phyloP scores from a whole-genome alignment of 2,113 vertebrate species.

The Triplophysa dalaica region DNA sequence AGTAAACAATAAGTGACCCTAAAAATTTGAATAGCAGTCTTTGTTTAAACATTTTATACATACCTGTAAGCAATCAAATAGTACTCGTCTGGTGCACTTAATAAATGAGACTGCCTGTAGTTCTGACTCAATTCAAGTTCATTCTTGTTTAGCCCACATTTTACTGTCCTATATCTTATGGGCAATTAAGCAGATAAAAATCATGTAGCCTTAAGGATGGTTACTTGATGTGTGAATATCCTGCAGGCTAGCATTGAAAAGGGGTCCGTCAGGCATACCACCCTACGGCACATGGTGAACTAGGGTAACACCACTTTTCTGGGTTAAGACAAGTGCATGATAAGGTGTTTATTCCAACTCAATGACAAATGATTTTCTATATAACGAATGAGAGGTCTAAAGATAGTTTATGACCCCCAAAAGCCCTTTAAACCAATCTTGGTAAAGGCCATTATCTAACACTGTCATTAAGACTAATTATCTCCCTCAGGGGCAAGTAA shows the following conservation, averaged over 20 bases:
- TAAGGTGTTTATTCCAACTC: background rate
- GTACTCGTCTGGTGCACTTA: background rate
- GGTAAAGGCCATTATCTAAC: slow-evolving; percentile 29
- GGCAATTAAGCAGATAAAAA: slow-evolving; percentile 45
- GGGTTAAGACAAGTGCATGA: background rate
- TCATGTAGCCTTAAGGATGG: slow-evolving; percentile 34
- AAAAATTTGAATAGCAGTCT: no score
- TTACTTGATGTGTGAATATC: slow-evolving; percentile 14
- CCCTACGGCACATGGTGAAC: background rate
- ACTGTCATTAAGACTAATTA: slow-evolving; percentile 48
- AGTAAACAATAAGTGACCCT: no score
- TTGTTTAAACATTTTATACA: no score
- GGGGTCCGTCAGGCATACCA: slow-evolving; percentile 5
- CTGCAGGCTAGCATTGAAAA: slow-evolving; percentile 21
- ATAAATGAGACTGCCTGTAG: background rate
- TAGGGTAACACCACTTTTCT: slow-evolving; percentile 11
- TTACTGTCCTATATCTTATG: slow-evolving; percentile 49
- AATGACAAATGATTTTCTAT: background rate
- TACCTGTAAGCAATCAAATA: no score
- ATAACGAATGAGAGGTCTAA: background rate
- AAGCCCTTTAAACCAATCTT: slow-evolving; percentile 10
- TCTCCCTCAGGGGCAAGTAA: slow-evolving; percentile 15
- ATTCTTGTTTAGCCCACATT: slow-evolving; percentile 27
- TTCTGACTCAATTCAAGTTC: background rate
- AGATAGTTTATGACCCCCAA: background rate